Conservation (phyloP, 2,113 vertebrate genomes). For the Empidonax alnorum region DNA sequence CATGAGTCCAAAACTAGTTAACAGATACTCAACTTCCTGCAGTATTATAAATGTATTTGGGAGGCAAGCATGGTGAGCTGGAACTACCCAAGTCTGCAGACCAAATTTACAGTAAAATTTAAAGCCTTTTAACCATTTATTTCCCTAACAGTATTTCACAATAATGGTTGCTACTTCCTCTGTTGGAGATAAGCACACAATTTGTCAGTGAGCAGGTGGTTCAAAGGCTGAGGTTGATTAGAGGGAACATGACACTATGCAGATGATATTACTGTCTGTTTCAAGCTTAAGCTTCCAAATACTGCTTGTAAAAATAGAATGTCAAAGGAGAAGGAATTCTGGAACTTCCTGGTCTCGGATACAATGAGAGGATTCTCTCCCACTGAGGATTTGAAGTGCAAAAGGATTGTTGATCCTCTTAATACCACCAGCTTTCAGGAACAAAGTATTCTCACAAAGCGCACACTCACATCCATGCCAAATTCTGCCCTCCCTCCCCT, state of each 20-base stretch:
- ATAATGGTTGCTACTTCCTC: neutral
- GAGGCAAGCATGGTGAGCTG: fast-evolving
- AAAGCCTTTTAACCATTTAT: neutral
- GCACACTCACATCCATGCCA: neutral
- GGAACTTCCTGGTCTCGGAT: neutral
- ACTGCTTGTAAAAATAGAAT: neutral
- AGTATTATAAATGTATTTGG: neutral
- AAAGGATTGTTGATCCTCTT: neutral
- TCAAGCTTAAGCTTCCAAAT: neutral
- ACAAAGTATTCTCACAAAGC: neutral
- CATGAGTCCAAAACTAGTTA: neutral
- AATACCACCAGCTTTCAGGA: neutral
- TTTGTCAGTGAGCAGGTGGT: neutral
- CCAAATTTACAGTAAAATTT: neutral
- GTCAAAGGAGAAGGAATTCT: neutral
- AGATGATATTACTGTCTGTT: neutral
- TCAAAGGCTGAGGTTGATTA: neutral
- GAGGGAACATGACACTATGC: neutral
- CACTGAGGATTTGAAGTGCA: neutral
- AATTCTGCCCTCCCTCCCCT: neutral
- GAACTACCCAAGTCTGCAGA: neutral
- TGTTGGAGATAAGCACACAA: neutral
- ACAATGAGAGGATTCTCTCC: neutral
- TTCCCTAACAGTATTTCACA: neutral
- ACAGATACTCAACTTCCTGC: neutral